phyloP scores from a whole-genome alignment of 2,113 vertebrate species.

The Prochilodus magdalenae region DNA sequence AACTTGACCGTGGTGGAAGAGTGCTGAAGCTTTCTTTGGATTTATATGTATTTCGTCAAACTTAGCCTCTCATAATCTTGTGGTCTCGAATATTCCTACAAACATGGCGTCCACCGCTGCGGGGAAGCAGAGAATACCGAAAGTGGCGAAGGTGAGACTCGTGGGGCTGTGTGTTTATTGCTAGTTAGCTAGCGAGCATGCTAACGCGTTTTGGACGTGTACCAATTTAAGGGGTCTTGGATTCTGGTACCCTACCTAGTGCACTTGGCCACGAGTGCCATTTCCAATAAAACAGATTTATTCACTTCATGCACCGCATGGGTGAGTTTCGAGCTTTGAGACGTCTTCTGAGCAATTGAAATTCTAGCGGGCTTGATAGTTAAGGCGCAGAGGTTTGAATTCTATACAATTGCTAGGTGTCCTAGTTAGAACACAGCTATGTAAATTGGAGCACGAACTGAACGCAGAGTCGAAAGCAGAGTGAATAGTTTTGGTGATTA shows the following conservation, averaged over 20 bases:
- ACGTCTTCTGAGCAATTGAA: too few species aligned
- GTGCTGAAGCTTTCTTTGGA: background rate
- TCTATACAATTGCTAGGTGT: background rate
- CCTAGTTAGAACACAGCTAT: background rate
- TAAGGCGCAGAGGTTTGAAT: background rate
- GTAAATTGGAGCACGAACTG: too few species aligned
- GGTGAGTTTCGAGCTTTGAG: too few species aligned
- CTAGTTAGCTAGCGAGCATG: background rate
- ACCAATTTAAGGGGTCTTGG: background rate
- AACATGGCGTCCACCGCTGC: constrained; percentile 95
- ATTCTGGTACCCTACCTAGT: too few species aligned
- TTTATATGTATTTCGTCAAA: background rate
- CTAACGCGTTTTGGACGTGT: background rate
- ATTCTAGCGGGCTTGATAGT: background rate
- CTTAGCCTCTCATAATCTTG: background rate
- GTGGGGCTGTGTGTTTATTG: background rate
- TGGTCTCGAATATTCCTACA: background rate
- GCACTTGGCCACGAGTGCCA: too few species aligned
- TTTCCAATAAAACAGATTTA: too few species aligned
- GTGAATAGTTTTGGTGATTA: too few species aligned
- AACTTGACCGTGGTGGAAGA: constrained; percentile 17
- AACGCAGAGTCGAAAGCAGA: too few species aligned
- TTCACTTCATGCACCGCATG: too few species aligned
- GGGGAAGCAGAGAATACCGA: constrained; percentile 95
- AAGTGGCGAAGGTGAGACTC: constrained; percentile 92